Conservation (phyloP, 2,113 vertebrate genomes). For the Physeter macrocephalus region DNA sequence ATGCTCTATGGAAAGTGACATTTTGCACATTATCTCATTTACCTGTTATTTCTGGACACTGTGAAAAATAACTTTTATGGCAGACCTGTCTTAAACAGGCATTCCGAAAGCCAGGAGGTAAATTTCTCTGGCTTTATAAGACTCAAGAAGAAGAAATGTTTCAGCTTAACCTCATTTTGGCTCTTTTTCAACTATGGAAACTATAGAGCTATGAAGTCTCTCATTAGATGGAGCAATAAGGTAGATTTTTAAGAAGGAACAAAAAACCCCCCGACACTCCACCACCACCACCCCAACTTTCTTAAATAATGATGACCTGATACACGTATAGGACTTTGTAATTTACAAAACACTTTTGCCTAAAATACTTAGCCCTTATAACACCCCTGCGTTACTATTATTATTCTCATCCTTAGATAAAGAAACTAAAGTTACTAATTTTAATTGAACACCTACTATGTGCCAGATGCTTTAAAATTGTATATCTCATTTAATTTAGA, state of each 20-base stretch:
- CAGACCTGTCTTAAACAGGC: background rate
- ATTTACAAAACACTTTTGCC: background rate
- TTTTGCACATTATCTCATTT: background rate
- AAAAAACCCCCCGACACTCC: background rate
- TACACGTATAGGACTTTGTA: background rate
- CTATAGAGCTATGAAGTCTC: background rate
- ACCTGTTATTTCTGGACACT: background rate
- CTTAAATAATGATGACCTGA: background rate
- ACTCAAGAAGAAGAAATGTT: background rate
- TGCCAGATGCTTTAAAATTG: background rate
- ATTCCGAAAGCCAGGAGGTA: background rate
- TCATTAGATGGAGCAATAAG: constrained; percentile 13
- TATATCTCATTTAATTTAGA: background rate
- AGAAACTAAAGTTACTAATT: background rate
- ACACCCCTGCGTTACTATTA: background rate
- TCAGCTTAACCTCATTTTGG: background rate
- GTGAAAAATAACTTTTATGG: background rate
- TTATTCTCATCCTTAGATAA: background rate
- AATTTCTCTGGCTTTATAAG: background rate
- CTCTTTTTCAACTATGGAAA: background rate
- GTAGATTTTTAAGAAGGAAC: background rate
- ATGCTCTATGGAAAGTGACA: background rate
- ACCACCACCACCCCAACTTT: background rate
- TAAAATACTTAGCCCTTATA: background rate
- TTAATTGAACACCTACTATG: background rate